Evolutionary conservation across 2,113 vertebrate genomes (phyloP).

Genomic region (Orientallactaga bullata): DNA sequence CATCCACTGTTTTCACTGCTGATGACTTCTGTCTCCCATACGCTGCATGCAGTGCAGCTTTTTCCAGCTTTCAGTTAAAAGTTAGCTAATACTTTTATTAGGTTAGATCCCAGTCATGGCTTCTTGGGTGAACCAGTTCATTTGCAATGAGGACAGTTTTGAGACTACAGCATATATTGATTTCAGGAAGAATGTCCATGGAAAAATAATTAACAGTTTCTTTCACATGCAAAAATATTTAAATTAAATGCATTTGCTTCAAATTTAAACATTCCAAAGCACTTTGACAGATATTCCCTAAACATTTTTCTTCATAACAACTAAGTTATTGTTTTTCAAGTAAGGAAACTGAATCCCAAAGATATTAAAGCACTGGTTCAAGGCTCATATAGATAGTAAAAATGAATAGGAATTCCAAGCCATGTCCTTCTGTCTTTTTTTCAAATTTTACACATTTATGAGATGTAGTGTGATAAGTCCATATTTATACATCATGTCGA

Average conservation of each 20-base stretch:
- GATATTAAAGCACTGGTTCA: not conserved
- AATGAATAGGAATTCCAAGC: slow-evolving; percentile 5
- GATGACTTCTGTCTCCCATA: too few relatives aligned
- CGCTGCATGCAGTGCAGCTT: too few relatives aligned
- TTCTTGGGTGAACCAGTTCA: too few relatives aligned
- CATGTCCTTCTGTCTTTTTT: not conserved
- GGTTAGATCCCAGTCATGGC: not conserved
- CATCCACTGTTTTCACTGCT: too few relatives aligned
- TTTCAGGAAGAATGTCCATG: not conserved
- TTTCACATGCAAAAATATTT: not conserved
- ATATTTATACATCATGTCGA: not conserved
- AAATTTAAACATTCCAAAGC: not conserved
- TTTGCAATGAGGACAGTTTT: not conserved
- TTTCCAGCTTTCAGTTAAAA: too few relatives aligned
- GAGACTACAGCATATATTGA: not conserved
- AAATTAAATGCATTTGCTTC: not conserved
- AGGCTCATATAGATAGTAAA: not conserved
- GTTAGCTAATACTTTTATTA: not conserved
- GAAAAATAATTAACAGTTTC: not conserved
- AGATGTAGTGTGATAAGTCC: not conserved
- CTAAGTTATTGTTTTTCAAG: not conserved
- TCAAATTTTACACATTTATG: not conserved
- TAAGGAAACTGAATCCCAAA: not conserved
- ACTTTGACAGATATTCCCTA: slow-evolving; percentile 38
- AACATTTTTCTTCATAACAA: not conserved